Base-by-base conservation (phyloP, 2,113 vertebrate species). In the Melanerpes aurifrons region DNA sequence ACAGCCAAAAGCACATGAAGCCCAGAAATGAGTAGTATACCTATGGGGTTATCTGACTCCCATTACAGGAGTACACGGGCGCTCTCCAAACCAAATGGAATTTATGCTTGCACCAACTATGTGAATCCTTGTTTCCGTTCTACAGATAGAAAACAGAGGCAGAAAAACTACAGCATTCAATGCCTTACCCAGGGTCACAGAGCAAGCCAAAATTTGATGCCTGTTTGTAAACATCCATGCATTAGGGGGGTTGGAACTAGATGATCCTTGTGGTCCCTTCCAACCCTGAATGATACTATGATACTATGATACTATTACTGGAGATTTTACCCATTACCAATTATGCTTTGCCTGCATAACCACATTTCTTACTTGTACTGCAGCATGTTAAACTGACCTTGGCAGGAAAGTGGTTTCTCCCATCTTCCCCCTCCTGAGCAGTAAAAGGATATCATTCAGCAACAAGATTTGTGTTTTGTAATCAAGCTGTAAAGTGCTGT, bases 61-160 rank as follows among this genome's bases (percentile, higher is more conserved):
- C 3, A 0, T 4, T 6, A 76, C 45, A 17, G 56, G 40, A 37
- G 1, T 2, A 0, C 4, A 29, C 0, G 17, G 59, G 45, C 40
- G 4, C 14, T 14, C 47, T 4, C 48, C 47, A 74, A 61, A 61
- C 4, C 28, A 53, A 8, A 3, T 12, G 43, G 50, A 64, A 48
- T 48, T 87, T 6, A 6, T 12, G n/a, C 68, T 70, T 32, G 8
- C 21, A 7, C 31, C 0, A 0, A 3, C 54, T 29, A 2, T n/a
- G 56, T 28, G 86, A 31, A 35, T 43, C 15, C 35, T 7, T 19
- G 18, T 3, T 5, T 4, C 12, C 2, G 2, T 57, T 86, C 18
- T 28, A 58, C 21, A n/a, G 50, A 0, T 21, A 64, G 59, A 70
- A 84, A 92, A 59, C 2, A 45, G 47, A 35, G 11, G 7, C 22